Evolutionary conservation across 2,113 vertebrate species (phyloP), one percentile per base, ranked within the genome.

Genomic region (Climacteris rufus): DNA sequence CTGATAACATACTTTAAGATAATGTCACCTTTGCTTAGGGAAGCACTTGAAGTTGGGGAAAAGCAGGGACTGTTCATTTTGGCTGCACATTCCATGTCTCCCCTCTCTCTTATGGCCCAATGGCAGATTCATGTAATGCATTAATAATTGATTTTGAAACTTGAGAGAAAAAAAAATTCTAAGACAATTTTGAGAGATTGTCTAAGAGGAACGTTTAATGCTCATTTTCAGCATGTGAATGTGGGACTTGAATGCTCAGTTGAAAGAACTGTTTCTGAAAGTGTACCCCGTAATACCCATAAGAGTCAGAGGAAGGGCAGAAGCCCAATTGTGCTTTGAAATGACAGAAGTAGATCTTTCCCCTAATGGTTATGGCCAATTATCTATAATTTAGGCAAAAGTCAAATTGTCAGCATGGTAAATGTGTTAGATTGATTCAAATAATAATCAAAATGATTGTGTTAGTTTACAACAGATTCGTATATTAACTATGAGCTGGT

Each of bases 341-440:
- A 71, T 91, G 16, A 40, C 21, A 90, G 35, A 93, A 96, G 87
- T 31, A 59, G 14, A 87, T 89, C 71, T 92, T 57, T 79, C n/a
- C 47, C 72, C 2, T 1, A 61, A 75, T 61, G 50, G 54, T 77
- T 90, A 74, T 85, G 94, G 71, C 91, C 49, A 66, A 53, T 76
- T 95, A 53, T n/a, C 56, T 54, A 70, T 71, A 93, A 56, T 64
- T 91, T 39, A 91, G 82, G 61, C 68, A 95, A 82, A 95, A 96
- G 94, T 70, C 90, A 80, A 75, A 76, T 89, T 94, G 65, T 60
- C 61, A 85, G 52, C 47, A 90, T 91, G 44, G 54, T 83, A 63
- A 89, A 74, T 95, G 80, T 59, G 15, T 63, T 81, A 59, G n/a
- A 7, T 54, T 91, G 72, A 89, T 76, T 91, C 54, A 92, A 94